Percentiles rank a stretch among this genome's conserved stretches.
phyloP scores from a whole-genome alignment of 2,888 invertebrate genomes.

The Hypena proboscidalis region DNA sequence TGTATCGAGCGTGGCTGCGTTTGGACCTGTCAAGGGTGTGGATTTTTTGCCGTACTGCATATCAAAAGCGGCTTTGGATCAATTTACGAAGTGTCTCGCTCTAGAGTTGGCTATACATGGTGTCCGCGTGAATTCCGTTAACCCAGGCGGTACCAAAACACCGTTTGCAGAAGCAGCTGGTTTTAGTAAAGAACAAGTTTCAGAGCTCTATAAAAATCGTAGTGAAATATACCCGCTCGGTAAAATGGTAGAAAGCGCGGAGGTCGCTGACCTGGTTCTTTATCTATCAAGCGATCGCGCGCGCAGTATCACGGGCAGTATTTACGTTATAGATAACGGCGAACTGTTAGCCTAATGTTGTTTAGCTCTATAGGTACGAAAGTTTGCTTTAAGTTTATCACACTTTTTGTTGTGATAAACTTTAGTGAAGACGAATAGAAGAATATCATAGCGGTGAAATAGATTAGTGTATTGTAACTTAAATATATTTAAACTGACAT shows the following conservation, averaged over 20 bases:
- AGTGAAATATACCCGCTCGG: constrained; percentile 95
- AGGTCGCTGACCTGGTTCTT: constrained; percentile 94
- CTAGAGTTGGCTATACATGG: constrained; percentile 91
- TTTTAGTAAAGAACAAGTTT: constrained; percentile 85
- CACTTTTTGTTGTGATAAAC: no score
- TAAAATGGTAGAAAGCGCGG: constrained; percentile 91
- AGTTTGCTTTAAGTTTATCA: no score
- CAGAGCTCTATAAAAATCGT: constrained; percentile 90
- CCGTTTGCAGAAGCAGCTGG: constrained; percentile 86
- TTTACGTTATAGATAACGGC: constrained; percentile 76
- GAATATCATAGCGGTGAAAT: no score
- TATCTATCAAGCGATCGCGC: constrained; percentile 95
- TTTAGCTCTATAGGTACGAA: no score
- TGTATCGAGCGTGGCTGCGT: constrained; percentile 95
- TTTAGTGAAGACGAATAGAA: no score
- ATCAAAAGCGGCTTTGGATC: constrained; percentile 97
- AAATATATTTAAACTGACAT: no score
- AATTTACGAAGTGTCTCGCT: constrained; percentile 95
- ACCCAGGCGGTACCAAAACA: constrained; percentile 97
- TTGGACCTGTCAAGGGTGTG: constrained; percentile 84
- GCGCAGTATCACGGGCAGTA: constrained; percentile 94
- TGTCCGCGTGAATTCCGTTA: constrained; percentile 95
- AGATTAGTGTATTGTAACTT: no score
- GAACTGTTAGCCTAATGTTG: constrained; percentile 65
- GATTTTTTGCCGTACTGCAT: constrained; percentile 94